A percentile compares a stretch with the other conserved stretches of the same genome.
Evolutionary conservation across 2,888 invertebrate species (phyloP).

Genomic region (Ormia ochracea): DNA sequence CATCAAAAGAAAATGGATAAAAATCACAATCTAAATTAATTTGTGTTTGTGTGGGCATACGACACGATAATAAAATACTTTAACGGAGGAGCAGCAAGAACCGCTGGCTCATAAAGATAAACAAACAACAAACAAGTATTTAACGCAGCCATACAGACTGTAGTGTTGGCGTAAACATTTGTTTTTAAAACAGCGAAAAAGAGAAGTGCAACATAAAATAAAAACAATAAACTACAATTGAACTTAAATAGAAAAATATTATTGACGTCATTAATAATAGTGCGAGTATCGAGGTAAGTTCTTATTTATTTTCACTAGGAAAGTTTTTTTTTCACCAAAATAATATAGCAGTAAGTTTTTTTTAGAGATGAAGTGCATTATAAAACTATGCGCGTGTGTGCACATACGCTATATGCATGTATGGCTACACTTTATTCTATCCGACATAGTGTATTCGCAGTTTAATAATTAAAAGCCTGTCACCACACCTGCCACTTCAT

Average conservation of each 20-base stretch:
- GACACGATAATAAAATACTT: constrained; percentile 9
- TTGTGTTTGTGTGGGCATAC: constrained; percentile 1
- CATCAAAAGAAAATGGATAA: constrained; percentile 18
- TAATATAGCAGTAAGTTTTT: too few species aligned
- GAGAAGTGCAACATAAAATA: not conserved
- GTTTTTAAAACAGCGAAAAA: constrained; percentile 18
- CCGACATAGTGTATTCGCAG: too few species aligned
- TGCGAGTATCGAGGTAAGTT: constrained; percentile 28
- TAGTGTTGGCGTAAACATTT: constrained; percentile 36
- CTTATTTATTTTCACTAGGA: constrained; percentile 5
- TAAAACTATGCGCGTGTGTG: too few species aligned
- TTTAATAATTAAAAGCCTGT: too few species aligned
- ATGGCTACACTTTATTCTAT: too few species aligned
- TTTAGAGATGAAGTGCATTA: too few species aligned
- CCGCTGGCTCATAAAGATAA: constrained; percentile 51
- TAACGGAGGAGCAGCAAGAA: constrained; percentile 44
- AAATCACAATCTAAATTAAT: constrained; percentile 32
- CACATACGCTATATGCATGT: too few species aligned
- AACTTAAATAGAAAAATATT: constrained; percentile 3
- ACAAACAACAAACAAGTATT: constrained; percentile 46
- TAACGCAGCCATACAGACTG: constrained; percentile 60
- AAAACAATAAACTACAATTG: constrained; percentile 9
- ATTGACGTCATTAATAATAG: constrained; percentile 13
- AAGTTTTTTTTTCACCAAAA: not conserved
- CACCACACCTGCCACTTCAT: too few species aligned